Evolutionary conservation across 2,113 vertebrate genomes (phyloP), one percentile per base, ranked within the genome.

Genomic region (Syrrhaptes paradoxus): DNA sequence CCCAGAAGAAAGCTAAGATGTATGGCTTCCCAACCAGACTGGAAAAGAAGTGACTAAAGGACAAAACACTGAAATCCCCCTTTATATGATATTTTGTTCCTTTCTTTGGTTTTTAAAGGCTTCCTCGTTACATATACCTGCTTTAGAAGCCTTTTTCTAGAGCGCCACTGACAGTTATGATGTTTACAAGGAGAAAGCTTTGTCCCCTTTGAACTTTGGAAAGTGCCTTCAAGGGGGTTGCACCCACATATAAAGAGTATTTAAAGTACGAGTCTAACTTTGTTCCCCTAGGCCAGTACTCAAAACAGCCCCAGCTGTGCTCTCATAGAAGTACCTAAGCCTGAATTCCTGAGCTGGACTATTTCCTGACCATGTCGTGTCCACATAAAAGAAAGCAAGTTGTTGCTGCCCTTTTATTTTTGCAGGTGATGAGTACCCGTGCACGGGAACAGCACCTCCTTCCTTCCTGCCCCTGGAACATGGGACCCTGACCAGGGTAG

Each of bases 151-250:
- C 32, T 46, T 76, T 81, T 94, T 38, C 41, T 81, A 41, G 32
- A 55, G 32, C 0, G 0, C 12, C 29, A 21, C 32, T 52, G 63
- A 32, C 36, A 82, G 21, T 51, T 67, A 8, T 0, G 2, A 25
- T 46, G 11, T 73, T 89, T 86, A 58, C 16, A 73, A 62, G 41
- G 48, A 72, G 52, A 55, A 81, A 59, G 17, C 7, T 63, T 89
- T 68, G 25, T 82, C 24, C 18, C 3, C 26, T 89, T 82, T 68
- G 48, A 86, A 81, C 25, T 62, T 46, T 21, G 36, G 4, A 13
- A 68, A 67, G 29, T 68, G 54, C 21, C 29, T 82, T 46, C 6
- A 4, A 16, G 7, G 9, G 20, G 7, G 3, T 43, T 78, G n/a
- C 31, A 48, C 16, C 19, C 22, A 36, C 29, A 54, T 22, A 41